phyloP scores from a whole-genome alignment of 1,140 invertebrate species.

The Euglossa dilemma region DNA sequence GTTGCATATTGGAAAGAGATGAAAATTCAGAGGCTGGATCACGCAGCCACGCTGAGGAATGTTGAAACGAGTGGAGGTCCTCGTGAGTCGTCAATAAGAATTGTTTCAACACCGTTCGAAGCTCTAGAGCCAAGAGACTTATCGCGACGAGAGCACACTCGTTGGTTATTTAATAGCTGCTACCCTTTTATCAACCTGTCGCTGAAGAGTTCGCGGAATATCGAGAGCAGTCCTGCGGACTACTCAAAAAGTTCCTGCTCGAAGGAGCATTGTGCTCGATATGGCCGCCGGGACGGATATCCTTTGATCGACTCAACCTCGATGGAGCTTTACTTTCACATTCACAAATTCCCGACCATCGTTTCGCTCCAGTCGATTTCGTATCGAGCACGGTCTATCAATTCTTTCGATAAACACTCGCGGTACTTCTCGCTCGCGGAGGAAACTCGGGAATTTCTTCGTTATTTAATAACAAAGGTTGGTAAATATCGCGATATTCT shows the following conservation, averaged over 20 bases:
- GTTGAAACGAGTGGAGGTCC: not conserved
- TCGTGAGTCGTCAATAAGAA: not conserved
- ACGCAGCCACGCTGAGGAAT: not conserved
- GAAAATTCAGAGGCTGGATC: too few species aligned
- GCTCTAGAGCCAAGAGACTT: not conserved
- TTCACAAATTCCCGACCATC: not conserved
- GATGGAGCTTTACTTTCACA: not conserved
- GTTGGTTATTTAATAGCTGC: constrained; percentile 2
- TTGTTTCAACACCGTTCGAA: constrained; percentile 31
- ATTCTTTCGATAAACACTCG: not conserved
- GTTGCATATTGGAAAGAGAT: too few species aligned
- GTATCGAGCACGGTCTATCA: too few species aligned
- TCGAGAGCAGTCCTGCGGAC: not conserved
- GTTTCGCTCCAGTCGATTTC: not conserved
- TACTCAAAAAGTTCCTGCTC: not conserved
- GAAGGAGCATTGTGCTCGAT: not conserved
- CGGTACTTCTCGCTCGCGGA: too few species aligned
- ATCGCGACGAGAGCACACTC: not conserved
- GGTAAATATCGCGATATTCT: too few species aligned
- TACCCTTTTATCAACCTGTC: constrained; percentile 12
- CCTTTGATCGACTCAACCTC: not conserved
- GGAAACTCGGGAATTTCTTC: too few species aligned
- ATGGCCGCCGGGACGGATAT: not conserved
- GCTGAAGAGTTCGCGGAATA: constrained; percentile 11
- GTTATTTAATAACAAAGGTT: too few species aligned